phyloP scores from a whole-genome alignment of 37 sponge, comb jelly and placozoan genomes.

The Hormiphora californensis region DNA sequence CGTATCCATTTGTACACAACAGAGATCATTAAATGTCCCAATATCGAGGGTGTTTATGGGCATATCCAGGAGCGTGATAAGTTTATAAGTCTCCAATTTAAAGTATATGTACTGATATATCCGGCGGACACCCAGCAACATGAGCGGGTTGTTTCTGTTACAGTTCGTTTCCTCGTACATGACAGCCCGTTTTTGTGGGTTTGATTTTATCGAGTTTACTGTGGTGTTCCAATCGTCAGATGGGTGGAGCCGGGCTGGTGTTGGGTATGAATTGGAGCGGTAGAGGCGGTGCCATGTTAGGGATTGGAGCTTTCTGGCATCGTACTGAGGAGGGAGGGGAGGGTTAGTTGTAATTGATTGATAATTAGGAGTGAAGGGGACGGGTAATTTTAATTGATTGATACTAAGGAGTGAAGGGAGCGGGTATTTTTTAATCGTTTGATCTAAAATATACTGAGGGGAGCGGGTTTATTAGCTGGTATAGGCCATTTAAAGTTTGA shows the following conservation, averaged over 20 bases:
- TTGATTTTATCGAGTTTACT: constrained; percentile 24
- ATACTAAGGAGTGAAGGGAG: too few relatives aligned
- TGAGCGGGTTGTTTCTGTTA: not conserved
- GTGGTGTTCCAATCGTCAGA: constrained; percentile 53
- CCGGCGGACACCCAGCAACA: not conserved
- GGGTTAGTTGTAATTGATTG: too few relatives aligned
- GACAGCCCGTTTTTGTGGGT: not conserved
- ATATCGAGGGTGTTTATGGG: not conserved
- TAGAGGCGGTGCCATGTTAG: constrained; percentile 34
- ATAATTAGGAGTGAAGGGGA: too few relatives aligned
- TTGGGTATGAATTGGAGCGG: not conserved
- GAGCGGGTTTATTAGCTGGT: too few relatives aligned
- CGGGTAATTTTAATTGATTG: too few relatives aligned
- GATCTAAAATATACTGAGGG: too few relatives aligned
- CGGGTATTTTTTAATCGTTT: too few relatives aligned
- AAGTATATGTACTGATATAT: constrained; percentile 36
- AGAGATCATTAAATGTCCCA: constrained; percentile 46
- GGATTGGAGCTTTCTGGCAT: constrained; percentile 2
- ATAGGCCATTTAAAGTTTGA: too few relatives aligned
- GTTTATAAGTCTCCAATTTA: not conserved
- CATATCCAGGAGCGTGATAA: constrained; percentile 2
- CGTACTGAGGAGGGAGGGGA: constrained; percentile 15
- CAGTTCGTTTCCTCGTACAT: constrained; percentile 34
- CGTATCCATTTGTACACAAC: not conserved
- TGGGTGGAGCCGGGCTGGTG: constrained; percentile 23